Evolutionary conservation across 2,797 vertebrate species (phyloP).

Genomic region (Melopsittacus undulatus): DNA sequence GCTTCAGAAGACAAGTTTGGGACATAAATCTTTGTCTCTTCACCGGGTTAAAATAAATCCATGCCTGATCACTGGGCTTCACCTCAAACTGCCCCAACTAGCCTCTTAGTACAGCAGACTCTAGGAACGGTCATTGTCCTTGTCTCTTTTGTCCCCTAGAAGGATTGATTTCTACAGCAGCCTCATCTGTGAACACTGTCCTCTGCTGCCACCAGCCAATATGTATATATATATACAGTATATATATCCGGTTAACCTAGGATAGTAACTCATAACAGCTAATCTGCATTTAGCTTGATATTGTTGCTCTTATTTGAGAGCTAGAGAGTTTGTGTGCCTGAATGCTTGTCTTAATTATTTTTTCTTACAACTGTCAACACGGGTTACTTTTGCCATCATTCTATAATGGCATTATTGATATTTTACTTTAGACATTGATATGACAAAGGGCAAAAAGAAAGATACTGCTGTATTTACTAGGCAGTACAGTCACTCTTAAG

Average conservation of each 20-base stretch:
- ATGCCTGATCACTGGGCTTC: background rate
- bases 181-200: background rate
- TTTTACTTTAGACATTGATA: background rate
- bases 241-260: background rate
- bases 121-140: background rate
- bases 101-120: background rate
- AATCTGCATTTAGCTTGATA: background rate
- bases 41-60: background rate
- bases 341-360: background rate
- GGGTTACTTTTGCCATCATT: background rate
- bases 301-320: background rate
- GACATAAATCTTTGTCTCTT: background rate
- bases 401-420: background rate
- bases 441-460: background rate
- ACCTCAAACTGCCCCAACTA: background rate
- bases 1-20: background rate
- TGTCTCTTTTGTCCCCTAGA: background rate
- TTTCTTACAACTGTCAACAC: background rate
- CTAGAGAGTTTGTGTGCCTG: background rate
- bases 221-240: background rate
- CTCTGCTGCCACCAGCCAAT: background rate
- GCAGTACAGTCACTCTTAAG: background rate
- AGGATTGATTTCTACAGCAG: background rate
- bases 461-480: background rate
- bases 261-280: background rate